Conservation (phyloP, 2,113 vertebrate genomes). For the Ameiurus melas region DNA sequence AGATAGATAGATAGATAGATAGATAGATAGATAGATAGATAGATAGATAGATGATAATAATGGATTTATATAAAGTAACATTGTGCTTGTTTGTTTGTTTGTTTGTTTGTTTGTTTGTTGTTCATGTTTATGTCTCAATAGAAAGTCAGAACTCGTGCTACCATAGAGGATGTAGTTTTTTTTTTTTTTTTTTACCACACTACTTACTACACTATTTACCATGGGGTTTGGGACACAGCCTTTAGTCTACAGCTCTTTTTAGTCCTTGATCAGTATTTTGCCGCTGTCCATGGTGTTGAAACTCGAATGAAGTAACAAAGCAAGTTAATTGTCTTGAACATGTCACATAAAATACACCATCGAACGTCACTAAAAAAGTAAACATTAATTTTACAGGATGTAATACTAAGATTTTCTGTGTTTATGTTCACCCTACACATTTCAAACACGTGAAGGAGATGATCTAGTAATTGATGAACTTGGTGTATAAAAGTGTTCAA, state of each 20-base stretch:
- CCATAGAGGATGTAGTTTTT: too few relatives aligned
- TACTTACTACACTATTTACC: not conserved
- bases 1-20: too few relatives aligned
- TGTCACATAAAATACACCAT: not conserved
- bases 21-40: too few relatives aligned
- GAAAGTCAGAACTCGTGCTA: too few relatives aligned
- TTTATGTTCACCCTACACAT: not conserved
- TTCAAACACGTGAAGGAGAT: not conserved
- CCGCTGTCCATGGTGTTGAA: slow-evolving; percentile 1
- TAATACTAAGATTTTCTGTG: not conserved
- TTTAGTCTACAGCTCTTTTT: not conserved
- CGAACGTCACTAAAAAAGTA: not conserved
- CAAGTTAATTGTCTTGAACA: not conserved
- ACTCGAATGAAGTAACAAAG: not conserved
- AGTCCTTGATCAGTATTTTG: not conserved
- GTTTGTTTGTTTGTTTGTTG: too few relatives aligned
- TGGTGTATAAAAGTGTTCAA: not conserved
- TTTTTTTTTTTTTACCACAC: too few relatives aligned
- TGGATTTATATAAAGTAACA: too few relatives aligned
- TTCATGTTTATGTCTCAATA: too few relatives aligned
- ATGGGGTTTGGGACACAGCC: not conserved
- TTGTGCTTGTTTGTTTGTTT: too few relatives aligned
- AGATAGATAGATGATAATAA: too few relatives aligned
- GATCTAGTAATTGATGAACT: not conserved
- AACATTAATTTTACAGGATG: not conserved